A percentile compares a stretch with the other conserved stretches of the same genome.
Evolutionary conservation across 2,797 vertebrate species (phyloP).

Genomic region (Emys orbicularis): DNA sequence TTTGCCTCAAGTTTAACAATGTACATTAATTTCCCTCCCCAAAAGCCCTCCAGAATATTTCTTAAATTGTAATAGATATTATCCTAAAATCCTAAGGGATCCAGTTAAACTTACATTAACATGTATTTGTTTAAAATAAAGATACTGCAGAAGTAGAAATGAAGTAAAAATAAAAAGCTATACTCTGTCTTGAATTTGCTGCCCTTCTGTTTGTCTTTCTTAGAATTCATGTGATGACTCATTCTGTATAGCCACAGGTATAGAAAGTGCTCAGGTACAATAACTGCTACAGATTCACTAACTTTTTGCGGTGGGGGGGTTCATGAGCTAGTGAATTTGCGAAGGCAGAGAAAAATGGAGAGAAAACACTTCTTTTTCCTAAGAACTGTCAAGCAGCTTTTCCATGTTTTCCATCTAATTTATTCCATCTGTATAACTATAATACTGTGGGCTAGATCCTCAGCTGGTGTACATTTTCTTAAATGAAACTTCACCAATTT

Average conservation of each 20-base stretch:
- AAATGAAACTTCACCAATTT: background rate
- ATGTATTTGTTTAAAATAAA: conserved; percentile 74
- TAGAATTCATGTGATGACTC: conserved; percentile 64
- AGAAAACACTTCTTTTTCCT: background rate
- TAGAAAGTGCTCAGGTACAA: conserved; percentile 29
- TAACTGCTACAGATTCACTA: background rate
- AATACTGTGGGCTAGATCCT: background rate
- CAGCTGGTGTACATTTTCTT: fast-evolving
- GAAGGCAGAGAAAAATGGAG: background rate
- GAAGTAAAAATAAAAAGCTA: conserved; percentile 66
- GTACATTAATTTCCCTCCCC: conserved; percentile 68
- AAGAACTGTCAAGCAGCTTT: background rate
- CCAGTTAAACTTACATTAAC: conserved; percentile 59
- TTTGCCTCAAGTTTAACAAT: conserved; percentile 58
- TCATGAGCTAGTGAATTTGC: background rate
- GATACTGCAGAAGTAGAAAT: conserved; percentile 64
- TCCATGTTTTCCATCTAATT: background rate
- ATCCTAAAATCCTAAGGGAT: conserved; percentile 66
- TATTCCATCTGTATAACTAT: background rate
- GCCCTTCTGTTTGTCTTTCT: conserved; percentile 68
- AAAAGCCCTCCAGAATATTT: conserved; percentile 68
- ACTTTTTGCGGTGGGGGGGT: background rate
- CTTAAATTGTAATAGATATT: conserved; percentile 71
- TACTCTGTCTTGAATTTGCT: conserved; percentile 57
- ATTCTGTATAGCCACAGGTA: conserved; percentile 47